Base-by-base conservation (phyloP, 2,888 invertebrate species). In the Pelosia muscerda region DNA sequence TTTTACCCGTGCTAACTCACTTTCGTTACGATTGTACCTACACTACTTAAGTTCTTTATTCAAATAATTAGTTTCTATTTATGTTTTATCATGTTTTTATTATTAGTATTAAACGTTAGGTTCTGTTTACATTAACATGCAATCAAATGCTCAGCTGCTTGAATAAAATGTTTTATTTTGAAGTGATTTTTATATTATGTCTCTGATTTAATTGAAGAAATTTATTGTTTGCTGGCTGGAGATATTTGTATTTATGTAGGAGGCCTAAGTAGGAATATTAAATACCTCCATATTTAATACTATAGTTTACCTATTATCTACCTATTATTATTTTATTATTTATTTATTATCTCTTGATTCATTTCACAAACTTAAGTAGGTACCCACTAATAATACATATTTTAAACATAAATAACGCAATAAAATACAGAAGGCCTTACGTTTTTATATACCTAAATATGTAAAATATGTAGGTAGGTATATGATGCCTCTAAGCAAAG, bases 1-100 rank as follows among this genome's bases (percentile, higher is more conserved):
- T 89, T 87, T 87, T 88, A 87, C 88, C 88, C 89, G 88, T 86
- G 78, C 72, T 88, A 86, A 89, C 88, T 90, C 88, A 89, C 89
- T 89, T 87, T 88, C 86, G 81, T 86, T 85, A 81, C 76, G 78
- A 79, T 79, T 78, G 79, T 85, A 82, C 79, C 77, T 85, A 82
- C 76, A 63, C 68, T 77, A 75, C 76, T 75, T 76, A 72, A 38
- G 60, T 58, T 68, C 69, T 70, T 66, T 63, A 74, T 71, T 73
- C 57, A 61, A 70, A 77, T 66, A 73, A 68, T 75, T 71, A 75
- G 71, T 69, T 64, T 66, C 71, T 61, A 10, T 60, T 63, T 38
- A 57, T 57, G 57, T 57, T 57, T 28, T 26, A 56, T 13, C 3
- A 25, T 19, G 13, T 25, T 23, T 54, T 55, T 26, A 55, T 8